Percentiles rank a stretch among this genome's conserved stretches.
phyloP scores from a whole-genome alignment of 2,888 invertebrate genomes.

The Macrosoma leucophasiata region DNA sequence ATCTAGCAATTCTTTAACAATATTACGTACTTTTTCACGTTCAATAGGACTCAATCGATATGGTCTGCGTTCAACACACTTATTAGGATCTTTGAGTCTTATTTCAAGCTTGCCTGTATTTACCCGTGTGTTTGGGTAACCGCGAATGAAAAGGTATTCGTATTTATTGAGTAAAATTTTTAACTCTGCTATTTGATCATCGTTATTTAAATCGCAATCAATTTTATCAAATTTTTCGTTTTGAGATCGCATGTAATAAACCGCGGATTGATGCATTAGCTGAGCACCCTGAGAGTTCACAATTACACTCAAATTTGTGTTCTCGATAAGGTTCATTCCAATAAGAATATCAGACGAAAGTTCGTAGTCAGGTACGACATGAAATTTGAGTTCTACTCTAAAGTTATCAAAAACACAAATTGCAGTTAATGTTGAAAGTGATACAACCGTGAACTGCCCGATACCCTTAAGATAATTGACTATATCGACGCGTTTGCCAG shows the following conservation, averaged over 20 bases:
- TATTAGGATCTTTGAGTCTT: conserved; percentile 9
- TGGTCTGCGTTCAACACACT: conserved; percentile 12
- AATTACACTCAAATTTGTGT: conserved; percentile 6
- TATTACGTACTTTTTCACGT: conserved; percentile 2
- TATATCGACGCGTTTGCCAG: conserved; percentile 2
- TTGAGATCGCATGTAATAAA: too few species aligned
- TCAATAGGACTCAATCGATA: conserved; percentile 13
- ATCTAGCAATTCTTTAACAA: conserved; percentile 7
- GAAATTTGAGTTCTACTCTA: conserved; percentile 6
- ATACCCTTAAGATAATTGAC: conserved; percentile 1
- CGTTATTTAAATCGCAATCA: conserved; percentile 1
- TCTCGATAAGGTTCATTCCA: conserved; percentile 7
- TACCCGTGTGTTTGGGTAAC: conserved; percentile 13
- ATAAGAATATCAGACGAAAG: conserved; percentile 7
- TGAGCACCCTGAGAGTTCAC: conserved; percentile 4
- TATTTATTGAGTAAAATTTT: conserved; percentile 2
- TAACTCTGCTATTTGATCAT: neutral
- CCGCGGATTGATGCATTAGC: too few species aligned
- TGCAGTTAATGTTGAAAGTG: neutral
- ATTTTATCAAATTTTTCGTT: conserved; percentile 1
- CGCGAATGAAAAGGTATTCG: conserved; percentile 2
- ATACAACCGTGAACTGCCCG: conserved; percentile 2
- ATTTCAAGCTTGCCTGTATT: conserved; percentile 11
- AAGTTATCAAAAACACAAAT: conserved; percentile 9
- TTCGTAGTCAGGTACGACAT: conserved; percentile 10